These are phyloP conservation scores for Grapholita molesta DNA, from an alignment of 1,140 invertebrate genomes.

Conservation along the genomic window DNA sequence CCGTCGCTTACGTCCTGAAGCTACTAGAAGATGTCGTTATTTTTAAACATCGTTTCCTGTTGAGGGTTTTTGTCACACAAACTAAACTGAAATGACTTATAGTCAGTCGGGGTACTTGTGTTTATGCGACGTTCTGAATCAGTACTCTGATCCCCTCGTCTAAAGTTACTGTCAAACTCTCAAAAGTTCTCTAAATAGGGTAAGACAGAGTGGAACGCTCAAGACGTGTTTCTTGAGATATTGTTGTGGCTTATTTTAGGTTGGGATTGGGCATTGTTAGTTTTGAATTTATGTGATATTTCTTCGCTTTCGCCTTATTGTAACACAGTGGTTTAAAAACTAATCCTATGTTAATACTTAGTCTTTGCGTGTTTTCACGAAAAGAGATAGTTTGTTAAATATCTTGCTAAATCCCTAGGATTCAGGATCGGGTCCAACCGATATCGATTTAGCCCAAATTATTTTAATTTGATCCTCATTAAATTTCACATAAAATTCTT, in stretches of 20 bases:
- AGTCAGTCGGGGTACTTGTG: neutral
- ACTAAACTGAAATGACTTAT: constrained; percentile 12
- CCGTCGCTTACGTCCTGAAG: neutral
- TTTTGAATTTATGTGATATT: neutral
- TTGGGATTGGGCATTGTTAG: neutral
- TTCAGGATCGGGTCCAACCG: too few relatives aligned
- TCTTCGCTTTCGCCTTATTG: too few relatives aligned
- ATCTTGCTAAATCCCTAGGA: neutral
- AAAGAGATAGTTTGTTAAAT: neutral
- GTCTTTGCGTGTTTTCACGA: neutral
- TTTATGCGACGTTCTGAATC: neutral
- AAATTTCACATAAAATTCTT: too few relatives aligned
- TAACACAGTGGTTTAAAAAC: neutral
- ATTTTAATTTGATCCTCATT: too few relatives aligned
- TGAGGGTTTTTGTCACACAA: constrained; percentile 29
- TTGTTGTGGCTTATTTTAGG: neutral
- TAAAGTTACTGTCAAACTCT: neutral
- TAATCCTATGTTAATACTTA: neutral
- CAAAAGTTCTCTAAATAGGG: neutral
- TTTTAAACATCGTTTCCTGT: constrained; percentile 36
- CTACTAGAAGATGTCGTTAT: constrained; percentile 20
- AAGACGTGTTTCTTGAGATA: neutral
- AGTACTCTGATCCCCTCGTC: constrained; percentile 11
- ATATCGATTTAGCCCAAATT: too few relatives aligned
- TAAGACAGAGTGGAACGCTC: neutral